Base-by-base conservation (phyloP, 2,888 invertebrate genomes). In the Lasioglossum malachurum region DNA sequence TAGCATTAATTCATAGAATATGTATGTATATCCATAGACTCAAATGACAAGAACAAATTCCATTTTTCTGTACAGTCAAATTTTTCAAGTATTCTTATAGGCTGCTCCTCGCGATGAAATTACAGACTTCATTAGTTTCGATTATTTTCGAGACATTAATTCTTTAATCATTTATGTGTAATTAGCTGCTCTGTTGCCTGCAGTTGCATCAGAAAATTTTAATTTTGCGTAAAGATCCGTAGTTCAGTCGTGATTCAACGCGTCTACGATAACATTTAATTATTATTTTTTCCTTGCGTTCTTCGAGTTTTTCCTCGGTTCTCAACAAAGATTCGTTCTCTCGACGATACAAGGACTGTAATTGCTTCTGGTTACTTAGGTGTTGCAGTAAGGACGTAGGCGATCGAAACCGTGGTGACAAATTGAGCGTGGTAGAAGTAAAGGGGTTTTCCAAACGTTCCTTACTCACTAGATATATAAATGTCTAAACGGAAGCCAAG, bases 381-480 rank as follows among this genome's bases (percentile, higher is more conserved):
- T 49, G 23, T 23, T 60, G 64, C 31, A 38, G 8, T 75, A 71
- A 75, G 14, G 69, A 38, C 14, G 16, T 10, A 27, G 19, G 31
- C 35, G 12, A 53, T 72, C 60, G 19, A 16, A 38, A 27, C 16
- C 14, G 23, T 27, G 53, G 49, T 75, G 49, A 27, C 46, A 77
- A 82, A 82, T 60, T 82, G 41, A 41, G 44, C 1, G 57, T 23
- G 16, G 44, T 46, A 41, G n/a, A 82, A 31, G 23, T 69, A 57
- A 75, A 57, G 78, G 67, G 53, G 38, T 46, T 73, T 81, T 38
- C 31, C 67, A 88, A 83, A 82, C 69, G 67, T 86, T 87, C n/a
- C 75, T 71, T 69, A 27, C 75, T 60, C 69, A 19, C 46, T 82
- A 76, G 71, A 83, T 82, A 87, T 87, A 87, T 85, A 82, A 84